Evolutionary conservation across 2,113 vertebrate genomes (phyloP).

Genomic region (Ranitomeya imitator): DNA sequence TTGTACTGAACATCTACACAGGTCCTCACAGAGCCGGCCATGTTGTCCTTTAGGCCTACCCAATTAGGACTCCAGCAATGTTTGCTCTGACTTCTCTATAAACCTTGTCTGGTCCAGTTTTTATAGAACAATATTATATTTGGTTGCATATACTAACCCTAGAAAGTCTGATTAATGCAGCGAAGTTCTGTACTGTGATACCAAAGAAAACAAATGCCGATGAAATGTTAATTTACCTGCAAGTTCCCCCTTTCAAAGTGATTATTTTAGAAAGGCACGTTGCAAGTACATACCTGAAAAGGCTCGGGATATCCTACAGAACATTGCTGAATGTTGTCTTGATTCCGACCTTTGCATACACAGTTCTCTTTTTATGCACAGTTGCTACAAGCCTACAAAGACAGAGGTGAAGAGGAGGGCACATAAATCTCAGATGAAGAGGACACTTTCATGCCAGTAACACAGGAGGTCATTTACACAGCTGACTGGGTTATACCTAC

Average conservation of each 20-base stretch:
- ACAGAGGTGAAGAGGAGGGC: slow-evolving; percentile 41
- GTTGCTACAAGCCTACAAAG: neutral
- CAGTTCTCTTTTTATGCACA: slow-evolving; percentile 18
- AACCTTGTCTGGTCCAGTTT: neutral
- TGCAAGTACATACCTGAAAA: neutral
- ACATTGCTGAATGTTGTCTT: neutral
- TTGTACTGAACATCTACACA: neutral
- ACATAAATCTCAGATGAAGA: slow-evolving; percentile 27
- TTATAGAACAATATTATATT: neutral
- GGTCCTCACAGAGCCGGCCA: neutral
- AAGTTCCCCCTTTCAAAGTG: neutral
- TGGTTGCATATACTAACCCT: neutral
- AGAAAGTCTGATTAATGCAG: neutral
- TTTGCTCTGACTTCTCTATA: neutral
- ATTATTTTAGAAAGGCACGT: neutral
- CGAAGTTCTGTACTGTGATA: neutral
- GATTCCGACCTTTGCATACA: neutral
- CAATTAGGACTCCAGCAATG: neutral
- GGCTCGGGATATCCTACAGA: neutral
- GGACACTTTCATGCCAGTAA: slow-evolving; percentile 21
- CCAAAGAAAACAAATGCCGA: neutral
- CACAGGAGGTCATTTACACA: slow-evolving; percentile 28
- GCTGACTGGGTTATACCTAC: slow-evolving; percentile 38
- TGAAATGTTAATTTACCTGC: neutral
- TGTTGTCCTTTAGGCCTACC: neutral